These are phyloP conservation scores for Poeciliopsis paucimaculata DNA, from an alignment of 2,797 vertebrate genomes.

Conservation along the genomic window DNA sequence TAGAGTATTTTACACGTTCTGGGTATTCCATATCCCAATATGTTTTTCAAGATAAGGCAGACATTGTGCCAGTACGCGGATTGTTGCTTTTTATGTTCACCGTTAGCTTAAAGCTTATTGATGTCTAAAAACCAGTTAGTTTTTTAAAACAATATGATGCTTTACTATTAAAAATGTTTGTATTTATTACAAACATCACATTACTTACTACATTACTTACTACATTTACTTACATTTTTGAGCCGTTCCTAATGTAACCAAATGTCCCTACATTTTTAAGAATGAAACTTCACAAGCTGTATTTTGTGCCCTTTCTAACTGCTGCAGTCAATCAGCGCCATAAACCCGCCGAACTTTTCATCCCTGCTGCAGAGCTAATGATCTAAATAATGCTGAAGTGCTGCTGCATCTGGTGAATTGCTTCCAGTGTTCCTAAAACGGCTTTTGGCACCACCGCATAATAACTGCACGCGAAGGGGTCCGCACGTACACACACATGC, in stretches of 20 bases:
- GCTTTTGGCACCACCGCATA: slow-evolving; percentile 39
- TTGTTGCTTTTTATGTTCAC: not conserved
- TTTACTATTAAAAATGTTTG: not conserved
- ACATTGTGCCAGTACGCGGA: too few species aligned
- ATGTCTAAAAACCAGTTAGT: not conserved
- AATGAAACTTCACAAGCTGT: not conserved
- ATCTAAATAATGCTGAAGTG: slow-evolving; percentile 46
- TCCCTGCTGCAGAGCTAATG: slow-evolving; percentile 46
- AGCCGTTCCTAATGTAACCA: not conserved
- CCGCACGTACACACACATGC: not conserved
- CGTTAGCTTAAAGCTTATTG: not conserved
- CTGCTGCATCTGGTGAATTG: slow-evolving; percentile 40
- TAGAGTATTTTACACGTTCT: too few species aligned
- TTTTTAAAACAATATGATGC: not conserved
- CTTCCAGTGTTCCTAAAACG: slow-evolving; percentile 46
- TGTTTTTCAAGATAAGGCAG: too few species aligned
- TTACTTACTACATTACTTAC: too few species aligned
- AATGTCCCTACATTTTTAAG: not conserved
- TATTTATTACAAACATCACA: not conserved
- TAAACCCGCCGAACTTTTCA: slow-evolving; percentile 34
- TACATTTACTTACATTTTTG: not conserved
- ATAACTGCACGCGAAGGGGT: slow-evolving; percentile 1
- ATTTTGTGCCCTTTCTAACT: slow-evolving; percentile 10
- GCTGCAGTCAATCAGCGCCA: slow-evolving; percentile 7
- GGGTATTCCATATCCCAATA: too few species aligned